These are phyloP conservation scores for Drosophila arawakana DNA, from an alignment of 1,140 invertebrate genomes.

Conservation along the genomic window DNA sequence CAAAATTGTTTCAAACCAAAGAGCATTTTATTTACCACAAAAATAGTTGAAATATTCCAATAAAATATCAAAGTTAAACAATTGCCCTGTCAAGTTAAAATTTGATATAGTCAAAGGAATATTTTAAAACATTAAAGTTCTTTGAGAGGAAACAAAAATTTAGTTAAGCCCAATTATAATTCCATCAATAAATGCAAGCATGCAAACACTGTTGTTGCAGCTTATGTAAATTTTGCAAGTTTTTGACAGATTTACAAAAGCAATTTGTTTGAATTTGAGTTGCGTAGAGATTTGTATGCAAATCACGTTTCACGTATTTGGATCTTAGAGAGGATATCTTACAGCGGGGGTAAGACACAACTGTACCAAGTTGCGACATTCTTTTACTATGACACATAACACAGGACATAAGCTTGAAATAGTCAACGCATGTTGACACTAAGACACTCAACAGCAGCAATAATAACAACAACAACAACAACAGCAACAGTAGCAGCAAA, in stretches of 20 bases:
- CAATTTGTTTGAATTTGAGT: slow-evolving; percentile 15
- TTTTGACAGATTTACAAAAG: slow-evolving; percentile 34
- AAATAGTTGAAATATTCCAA: too few species aligned
- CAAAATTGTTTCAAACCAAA: not conserved
- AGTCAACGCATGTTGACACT: slow-evolving; percentile 81
- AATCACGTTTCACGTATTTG: slow-evolving; percentile 41
- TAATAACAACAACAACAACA: slow-evolving; percentile 25
- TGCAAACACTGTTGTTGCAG: slow-evolving; percentile 20
- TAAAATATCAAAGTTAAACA: too few species aligned
- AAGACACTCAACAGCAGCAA: slow-evolving; percentile 62
- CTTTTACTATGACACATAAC: slow-evolving; percentile 44
- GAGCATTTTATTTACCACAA: not conserved
- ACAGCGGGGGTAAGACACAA: slow-evolving; percentile 45
- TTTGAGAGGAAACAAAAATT: not conserved
- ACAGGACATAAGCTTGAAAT: slow-evolving; percentile 58
- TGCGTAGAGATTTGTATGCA: slow-evolving; percentile 43
- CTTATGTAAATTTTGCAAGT: slow-evolving; percentile 36
- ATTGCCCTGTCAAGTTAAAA: not conserved
- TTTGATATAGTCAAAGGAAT: not conserved
- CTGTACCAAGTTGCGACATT: slow-evolving; percentile 62
- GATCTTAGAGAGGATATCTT: slow-evolving; percentile 15
- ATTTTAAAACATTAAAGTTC: too few species aligned
- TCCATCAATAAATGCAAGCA: slow-evolving; percentile 19
- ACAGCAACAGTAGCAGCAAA: slow-evolving; percentile 30
- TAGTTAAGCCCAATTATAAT: not conserved